These are phyloP conservation scores for Drosophila lini DNA, from an alignment of 1,140 invertebrate species.

Conservation along the genomic window DNA sequence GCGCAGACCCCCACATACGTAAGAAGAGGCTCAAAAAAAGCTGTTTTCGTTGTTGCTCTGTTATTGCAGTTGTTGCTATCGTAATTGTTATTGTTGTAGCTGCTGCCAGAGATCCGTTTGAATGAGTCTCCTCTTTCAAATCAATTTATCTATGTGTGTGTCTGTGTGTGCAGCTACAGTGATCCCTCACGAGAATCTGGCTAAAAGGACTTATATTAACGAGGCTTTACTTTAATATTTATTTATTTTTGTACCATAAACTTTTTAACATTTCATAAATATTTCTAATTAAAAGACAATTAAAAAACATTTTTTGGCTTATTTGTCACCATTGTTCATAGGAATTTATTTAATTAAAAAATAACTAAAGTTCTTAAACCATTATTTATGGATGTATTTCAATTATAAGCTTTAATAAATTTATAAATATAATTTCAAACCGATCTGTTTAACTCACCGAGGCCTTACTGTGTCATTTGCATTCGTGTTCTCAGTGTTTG, in stretches of 20 bases:
- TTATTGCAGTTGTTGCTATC: conserved; percentile 39
- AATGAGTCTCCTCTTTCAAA: conserved; percentile 14
- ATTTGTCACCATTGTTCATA: too few relatives aligned
- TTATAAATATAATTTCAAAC: too few relatives aligned
- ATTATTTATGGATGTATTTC: neutral
- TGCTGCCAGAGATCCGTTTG: conserved; percentile 27
- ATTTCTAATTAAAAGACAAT: too few relatives aligned
- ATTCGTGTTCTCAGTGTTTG: conserved; percentile 62
- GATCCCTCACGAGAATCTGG: neutral
- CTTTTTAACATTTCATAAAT: too few relatives aligned
- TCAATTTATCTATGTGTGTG: neutral
- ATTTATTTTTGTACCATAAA: too few relatives aligned
- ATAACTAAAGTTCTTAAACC: neutral
- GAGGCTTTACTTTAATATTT: too few relatives aligned
- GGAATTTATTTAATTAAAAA: neutral
- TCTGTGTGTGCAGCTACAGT: conserved; percentile 1
- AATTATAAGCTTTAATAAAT: neutral
- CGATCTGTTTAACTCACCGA: neutral
- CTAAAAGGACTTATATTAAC: neutral
- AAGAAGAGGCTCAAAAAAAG: conserved; percentile 8
- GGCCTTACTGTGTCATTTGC: conserved; percentile 20
- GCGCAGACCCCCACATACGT: conserved; percentile 43
- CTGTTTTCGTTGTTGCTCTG: conserved; percentile 36
- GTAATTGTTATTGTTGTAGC: conserved; percentile 22
- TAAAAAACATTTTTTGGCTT: too few relatives aligned